These are phyloP conservation scores for Polypedilum vanderplanki DNA, from an alignment of 1,140 invertebrate genomes.

Conservation along the genomic window DNA sequence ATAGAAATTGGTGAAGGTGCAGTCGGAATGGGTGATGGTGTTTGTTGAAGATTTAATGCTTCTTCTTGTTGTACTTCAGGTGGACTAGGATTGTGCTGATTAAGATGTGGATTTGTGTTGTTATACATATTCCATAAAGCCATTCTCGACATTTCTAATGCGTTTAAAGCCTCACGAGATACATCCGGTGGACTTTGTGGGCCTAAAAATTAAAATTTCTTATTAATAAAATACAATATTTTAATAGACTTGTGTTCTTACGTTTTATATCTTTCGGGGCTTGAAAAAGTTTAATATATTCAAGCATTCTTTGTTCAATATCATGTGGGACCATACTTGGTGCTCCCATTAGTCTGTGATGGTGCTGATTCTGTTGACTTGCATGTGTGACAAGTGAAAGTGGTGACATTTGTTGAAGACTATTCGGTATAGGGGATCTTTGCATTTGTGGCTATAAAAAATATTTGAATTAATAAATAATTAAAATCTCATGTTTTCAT, in stretches of 20 bases:
- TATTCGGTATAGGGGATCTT: slow-evolving; percentile 51
- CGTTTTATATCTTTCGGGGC: slow-evolving; percentile 46
- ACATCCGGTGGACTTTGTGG: slow-evolving; percentile 52
- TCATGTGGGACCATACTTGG: slow-evolving; percentile 56
- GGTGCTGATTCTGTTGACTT: slow-evolving; percentile 38
- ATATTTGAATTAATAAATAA: background rate
- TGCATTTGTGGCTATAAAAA: slow-evolving; percentile 47
- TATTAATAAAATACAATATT: background rate
- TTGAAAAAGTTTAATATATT: slow-evolving; percentile 65
- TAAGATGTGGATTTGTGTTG: slow-evolving; percentile 47
- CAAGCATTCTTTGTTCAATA: slow-evolving; percentile 66
- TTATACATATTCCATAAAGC: slow-evolving; percentile 77
- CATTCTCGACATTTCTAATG: slow-evolving; percentile 65
- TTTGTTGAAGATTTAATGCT: slow-evolving; percentile 55
- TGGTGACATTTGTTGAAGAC: slow-evolving; percentile 66
- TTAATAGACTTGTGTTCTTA: slow-evolving; percentile 30
- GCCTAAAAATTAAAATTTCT: slow-evolving; percentile 32
- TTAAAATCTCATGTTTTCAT: background rate
- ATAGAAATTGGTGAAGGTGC: slow-evolving; percentile 37
- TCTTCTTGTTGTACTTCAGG: slow-evolving; percentile 45
- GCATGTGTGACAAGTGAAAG: slow-evolving; percentile 61
- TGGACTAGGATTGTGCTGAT: slow-evolving; percentile 33
- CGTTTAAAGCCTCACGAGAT: slow-evolving; percentile 54
- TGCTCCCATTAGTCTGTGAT: slow-evolving; percentile 33
- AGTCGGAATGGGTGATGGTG: slow-evolving; percentile 39